phyloP scores from a whole-genome alignment of 2,888 invertebrate genomes.

The Gymnocheta viridis region DNA sequence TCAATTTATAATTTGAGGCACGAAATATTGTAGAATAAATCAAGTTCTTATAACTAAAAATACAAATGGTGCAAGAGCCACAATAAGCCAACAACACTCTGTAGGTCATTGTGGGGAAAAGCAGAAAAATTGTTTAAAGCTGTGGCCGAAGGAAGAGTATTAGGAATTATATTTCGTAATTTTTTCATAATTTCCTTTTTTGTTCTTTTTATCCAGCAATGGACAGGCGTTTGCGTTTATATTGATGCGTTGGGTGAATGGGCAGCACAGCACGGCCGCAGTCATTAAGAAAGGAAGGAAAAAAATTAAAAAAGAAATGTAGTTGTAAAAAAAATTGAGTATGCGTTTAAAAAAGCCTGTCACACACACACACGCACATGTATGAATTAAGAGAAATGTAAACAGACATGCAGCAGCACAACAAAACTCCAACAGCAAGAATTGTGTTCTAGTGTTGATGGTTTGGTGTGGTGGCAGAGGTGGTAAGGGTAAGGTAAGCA shows the following conservation, averaged over 20 bases:
- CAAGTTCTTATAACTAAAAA: too few species aligned
- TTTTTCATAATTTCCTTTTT: constrained; percentile 39
- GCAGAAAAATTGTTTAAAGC: constrained; percentile 42
- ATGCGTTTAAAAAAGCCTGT: constrained; percentile 61
- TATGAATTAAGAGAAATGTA: constrained; percentile 37
- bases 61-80: neutral
- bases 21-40: too few species aligned
- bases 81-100: neutral
- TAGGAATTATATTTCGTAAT: constrained; percentile 60
- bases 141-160: constrained; percentile 49
- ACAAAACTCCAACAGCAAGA: constrained; percentile 32
- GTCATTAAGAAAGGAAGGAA: constrained; percentile 52
- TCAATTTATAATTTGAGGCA: too few species aligned
- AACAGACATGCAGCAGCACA: constrained; percentile 46
- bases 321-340: constrained; percentile 51
- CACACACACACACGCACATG: constrained; percentile 20
- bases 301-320: constrained; percentile 40
- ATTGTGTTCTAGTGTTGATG: neutral
- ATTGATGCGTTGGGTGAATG: constrained; percentile 66
- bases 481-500: neutral
- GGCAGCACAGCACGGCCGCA: constrained; percentile 35
- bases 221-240: constrained; percentile 53
- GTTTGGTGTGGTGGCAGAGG: neutral
- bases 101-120: neutral
- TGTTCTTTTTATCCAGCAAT: constrained; percentile 23